Evolutionary conservation across 2,888 invertebrate genomes (phyloP).

Genomic region (Lithosia quadra): DNA sequence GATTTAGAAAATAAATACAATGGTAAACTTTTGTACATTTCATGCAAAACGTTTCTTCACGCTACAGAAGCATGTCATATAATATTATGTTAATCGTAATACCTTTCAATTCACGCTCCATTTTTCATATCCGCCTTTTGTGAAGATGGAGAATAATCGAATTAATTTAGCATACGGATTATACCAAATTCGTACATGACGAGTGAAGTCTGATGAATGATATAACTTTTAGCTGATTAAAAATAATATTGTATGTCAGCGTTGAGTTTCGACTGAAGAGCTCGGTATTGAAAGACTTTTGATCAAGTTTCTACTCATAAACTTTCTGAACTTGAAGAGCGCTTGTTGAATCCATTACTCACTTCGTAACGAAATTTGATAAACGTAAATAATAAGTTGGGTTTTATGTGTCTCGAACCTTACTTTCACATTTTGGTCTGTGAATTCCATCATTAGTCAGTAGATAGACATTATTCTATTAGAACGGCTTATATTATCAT

Average conservation of each 20-base stretch:
- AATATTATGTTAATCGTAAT: conserved; percentile 16
- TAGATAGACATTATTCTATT: too few species aligned
- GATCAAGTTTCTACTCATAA: background rate
- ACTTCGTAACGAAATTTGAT: background rate
- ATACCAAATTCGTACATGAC: conserved; percentile 1
- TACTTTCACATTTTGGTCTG: too few species aligned
- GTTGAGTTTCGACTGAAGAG: conserved; percentile 3
- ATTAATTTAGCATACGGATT: conserved; percentile 13
- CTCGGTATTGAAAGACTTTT: background rate
- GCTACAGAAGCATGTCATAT: background rate
- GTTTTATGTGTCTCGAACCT: background rate
- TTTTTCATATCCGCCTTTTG: conserved; percentile 14
- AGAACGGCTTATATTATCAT: too few species aligned
- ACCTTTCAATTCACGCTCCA: conserved; percentile 12
- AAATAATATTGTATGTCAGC: background rate
- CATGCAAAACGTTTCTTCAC: background rate
- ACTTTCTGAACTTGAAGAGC: background rate
- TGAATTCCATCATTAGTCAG: too few species aligned
- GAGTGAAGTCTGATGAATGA: conserved; percentile 4
- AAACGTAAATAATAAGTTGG: background rate
- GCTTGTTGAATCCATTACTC: background rate
- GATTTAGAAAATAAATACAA: background rate
- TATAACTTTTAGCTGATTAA: background rate
- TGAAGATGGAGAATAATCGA: conserved; percentile 13
- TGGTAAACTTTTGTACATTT: background rate